Base-by-base conservation (phyloP, 2,797 vertebrate genomes). In the Varecia variegata region DNA sequence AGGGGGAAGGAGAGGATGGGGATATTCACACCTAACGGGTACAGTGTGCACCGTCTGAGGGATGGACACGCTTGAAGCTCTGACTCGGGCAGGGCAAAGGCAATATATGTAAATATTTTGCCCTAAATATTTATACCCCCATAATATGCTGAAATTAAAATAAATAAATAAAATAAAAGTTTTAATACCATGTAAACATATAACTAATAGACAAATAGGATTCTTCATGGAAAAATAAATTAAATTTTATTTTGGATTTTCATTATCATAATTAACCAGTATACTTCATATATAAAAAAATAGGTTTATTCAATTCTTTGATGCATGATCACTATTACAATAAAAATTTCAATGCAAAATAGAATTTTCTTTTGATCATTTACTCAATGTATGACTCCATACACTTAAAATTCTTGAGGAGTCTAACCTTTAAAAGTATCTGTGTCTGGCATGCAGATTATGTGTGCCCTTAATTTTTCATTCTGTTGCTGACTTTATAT, bases 321-420 rank as follows among this genome's bases (percentile, higher is more conserved):
- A 67, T 96, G 12, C 21, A 40, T 77, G 8, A 40, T 92, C 73
- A 8, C 23, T 74, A 43, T 45, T 94, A 58, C 5, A 89, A 67
- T 84, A 73, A 73, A 91, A 89, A 45, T 65, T 62, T 84, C 5
- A 93, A 77, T 90, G 2, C 10, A 81, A 92, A 90, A 32, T 40
- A 50, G 21, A 32, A 45, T 38, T 68, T 47, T 50, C 10, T 45
- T n/a, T 77, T 90, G 43, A 83, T 84, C 15, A 89, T 67, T 83
- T 89, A 87, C 25, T 93, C 15, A 67, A 84, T 67, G 3, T 50
- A 74, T 76, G 14, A 80, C 20, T 21, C 1, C 5, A 54, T 35
- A 52, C 21, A 82, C 84, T 62, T 32, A 77, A 90, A 74, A 86
- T 70, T 87, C 74, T 92, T 94, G 52, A 83, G 80, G 82, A 70